These are phyloP conservation scores for Lasioglossum baleicum DNA, from an alignment of 1,140 invertebrate species.

Conservation along the genomic window DNA sequence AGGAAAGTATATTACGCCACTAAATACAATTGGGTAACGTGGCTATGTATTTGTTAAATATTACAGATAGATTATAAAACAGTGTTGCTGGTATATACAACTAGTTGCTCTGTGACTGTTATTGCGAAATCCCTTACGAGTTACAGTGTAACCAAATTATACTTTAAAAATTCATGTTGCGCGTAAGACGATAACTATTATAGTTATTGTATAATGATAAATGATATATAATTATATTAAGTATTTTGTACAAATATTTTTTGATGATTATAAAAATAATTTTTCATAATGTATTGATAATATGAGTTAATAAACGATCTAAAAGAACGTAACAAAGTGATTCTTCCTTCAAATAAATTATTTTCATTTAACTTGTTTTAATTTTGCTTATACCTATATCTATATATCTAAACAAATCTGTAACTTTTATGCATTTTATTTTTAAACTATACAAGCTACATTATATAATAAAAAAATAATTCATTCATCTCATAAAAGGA, in stretches of 20 bases:
- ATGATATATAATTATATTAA: conserved; percentile 68
- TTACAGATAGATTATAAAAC: conserved; percentile 54
- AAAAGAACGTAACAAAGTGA: conserved; percentile 34
- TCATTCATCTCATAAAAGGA: conserved; percentile 87
- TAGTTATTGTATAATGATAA: conserved; percentile 64
- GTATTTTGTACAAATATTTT: conserved; percentile 74
- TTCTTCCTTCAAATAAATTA: too few species aligned
- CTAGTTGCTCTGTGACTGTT: conserved; percentile 47
- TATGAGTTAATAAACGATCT: conserved; percentile 63
- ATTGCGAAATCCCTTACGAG: conserved; percentile 45
- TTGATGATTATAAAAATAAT: conserved; percentile 66
- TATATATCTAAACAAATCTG: too few species aligned
- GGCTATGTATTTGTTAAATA: conserved; percentile 51
- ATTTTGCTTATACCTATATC: too few species aligned
- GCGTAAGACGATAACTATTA: conserved; percentile 57
- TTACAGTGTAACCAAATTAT: conserved; percentile 63
- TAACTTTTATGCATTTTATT: conserved; percentile 2
- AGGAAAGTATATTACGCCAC: conserved; percentile 34
- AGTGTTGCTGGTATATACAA: conserved; percentile 14
- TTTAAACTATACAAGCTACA: conserved; percentile 2
- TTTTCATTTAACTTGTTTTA: too few species aligned
- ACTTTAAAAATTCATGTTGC: conserved; percentile 62
- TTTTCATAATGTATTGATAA: conserved; percentile 64
- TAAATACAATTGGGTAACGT: conserved; percentile 15
- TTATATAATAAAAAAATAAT: conserved; percentile 25